Conservation (phyloP, 2,888 invertebrate species). For the Taenaris catops region DNA sequence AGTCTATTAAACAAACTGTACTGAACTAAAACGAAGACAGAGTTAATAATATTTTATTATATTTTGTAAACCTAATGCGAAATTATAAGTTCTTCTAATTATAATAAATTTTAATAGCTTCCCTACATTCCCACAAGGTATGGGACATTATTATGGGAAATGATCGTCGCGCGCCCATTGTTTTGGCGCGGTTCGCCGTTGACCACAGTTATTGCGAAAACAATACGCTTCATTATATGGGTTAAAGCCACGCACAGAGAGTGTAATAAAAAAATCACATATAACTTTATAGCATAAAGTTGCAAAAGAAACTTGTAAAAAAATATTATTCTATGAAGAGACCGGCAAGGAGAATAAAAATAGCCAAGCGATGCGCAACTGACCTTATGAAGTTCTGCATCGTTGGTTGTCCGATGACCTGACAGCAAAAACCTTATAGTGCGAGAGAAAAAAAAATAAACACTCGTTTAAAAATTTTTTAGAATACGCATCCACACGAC, state of each 20-base stretch:
- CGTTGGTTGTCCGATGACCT: constrained; percentile 35
- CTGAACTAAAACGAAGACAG: too few species aligned
- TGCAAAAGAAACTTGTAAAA: too few species aligned
- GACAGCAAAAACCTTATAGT: constrained; percentile 30
- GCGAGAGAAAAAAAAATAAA: constrained; percentile 31
- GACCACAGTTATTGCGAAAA: constrained; percentile 17
- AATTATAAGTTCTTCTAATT: constrained; percentile 1
- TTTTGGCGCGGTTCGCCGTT: constrained; percentile 21
- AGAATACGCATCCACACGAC: constrained; percentile 40
- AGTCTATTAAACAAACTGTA: too few species aligned
- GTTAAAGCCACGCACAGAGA: constrained; percentile 8
- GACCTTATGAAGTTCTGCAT: constrained; percentile 67
- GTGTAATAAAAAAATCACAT: constrained; percentile 4
- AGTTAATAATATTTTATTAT: too few species aligned
- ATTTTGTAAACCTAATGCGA: too few species aligned
- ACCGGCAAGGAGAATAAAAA: too few species aligned
- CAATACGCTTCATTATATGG: constrained; percentile 11
- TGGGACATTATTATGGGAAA: constrained; percentile 23
- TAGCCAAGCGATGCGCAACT: constrained; percentile 37
- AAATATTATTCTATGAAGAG: too few species aligned
- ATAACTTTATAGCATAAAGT: too few species aligned
- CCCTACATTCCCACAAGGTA: constrained; percentile 19
- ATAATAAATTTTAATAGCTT: constrained; percentile 4
- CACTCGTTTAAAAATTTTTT: constrained; percentile 35
- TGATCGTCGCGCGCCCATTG: constrained; percentile 17